phyloP scores from a whole-genome alignment of 2,113 vertebrate species.

The Brienomyrus brachyistius region DNA sequence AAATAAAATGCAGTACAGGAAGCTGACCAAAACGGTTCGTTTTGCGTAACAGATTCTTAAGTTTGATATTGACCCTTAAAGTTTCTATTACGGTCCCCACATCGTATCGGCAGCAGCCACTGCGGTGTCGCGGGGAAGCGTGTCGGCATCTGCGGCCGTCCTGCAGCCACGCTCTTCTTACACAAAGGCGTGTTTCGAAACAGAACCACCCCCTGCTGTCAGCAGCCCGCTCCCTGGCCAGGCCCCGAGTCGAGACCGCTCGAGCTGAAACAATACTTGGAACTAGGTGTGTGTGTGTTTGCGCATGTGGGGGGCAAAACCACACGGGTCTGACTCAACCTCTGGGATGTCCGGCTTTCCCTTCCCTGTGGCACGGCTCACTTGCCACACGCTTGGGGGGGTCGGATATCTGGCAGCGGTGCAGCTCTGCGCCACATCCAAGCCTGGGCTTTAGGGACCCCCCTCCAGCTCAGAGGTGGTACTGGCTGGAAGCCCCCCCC shows the following conservation, averaged over 20 bases:
- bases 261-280: slow-evolving; percentile 54
- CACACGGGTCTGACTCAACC: slow-evolving; percentile 45
- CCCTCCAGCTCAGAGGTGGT: not conserved
- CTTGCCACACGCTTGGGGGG: slow-evolving; percentile 1
- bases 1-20: not conserved
- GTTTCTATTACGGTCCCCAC: not conserved
- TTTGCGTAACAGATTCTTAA: not conserved
- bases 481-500: not conserved
- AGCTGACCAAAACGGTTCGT: not conserved
- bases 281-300: slow-evolving; percentile 28
- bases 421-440: not conserved
- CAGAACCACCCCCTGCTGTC: slow-evolving; percentile 33
- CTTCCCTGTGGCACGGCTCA: slow-evolving; percentile 9
- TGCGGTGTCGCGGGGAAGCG: not conserved
- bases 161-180: slow-evolving; percentile 40
- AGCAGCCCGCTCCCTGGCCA: slow-evolving; percentile 13
- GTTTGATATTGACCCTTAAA: not conserved
- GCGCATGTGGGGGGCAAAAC: slow-evolving; percentile 41
- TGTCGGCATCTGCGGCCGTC: not conserved
- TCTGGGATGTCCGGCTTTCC: slow-evolving; percentile 40
- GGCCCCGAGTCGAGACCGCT: slow-evolving; percentile 32
- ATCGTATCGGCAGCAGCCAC: not conserved
- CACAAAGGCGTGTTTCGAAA: slow-evolving; percentile 49
- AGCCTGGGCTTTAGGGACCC: not conserved
- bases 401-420: not conserved